A percentile compares a stretch with the other conserved stretches of the same genome.
phyloP scores from a whole-genome alignment of 2,113 vertebrate genomes.

The Oreochromis aureus region DNA sequence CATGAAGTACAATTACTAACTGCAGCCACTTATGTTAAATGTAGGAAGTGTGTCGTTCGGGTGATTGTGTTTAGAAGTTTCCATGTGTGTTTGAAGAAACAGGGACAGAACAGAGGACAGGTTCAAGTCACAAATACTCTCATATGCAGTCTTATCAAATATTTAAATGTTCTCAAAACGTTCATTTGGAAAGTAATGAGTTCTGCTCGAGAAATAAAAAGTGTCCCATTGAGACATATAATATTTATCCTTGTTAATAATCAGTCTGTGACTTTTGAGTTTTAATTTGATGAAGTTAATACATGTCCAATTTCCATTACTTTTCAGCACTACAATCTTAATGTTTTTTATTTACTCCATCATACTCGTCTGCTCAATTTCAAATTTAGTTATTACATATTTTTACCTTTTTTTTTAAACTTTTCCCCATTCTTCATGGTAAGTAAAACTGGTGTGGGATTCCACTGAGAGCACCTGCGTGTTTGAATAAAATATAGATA shows the following conservation, averaged over 20 bases:
- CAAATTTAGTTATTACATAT: neutral
- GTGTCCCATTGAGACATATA: neutral
- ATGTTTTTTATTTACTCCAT: neutral
- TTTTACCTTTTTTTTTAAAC: neutral
- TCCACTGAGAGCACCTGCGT: neutral
- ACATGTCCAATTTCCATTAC: neutral
- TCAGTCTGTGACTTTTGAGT: neutral
- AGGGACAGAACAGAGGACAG: neutral
- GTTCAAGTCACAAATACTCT: neutral
- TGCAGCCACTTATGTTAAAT: conserved; percentile 1
- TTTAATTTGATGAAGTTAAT: neutral
- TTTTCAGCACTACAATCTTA: neutral
- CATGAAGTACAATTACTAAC: neutral
- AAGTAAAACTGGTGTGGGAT: neutral
- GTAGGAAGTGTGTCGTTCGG: neutral
- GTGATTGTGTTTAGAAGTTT: neutral
- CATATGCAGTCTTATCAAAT: neutral
- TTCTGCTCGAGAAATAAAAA: neutral
- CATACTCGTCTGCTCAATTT: neutral
- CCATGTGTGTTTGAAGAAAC: neutral
- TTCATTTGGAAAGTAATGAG: neutral
- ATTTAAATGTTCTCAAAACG: neutral
- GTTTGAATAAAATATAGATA: neutral
- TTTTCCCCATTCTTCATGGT: neutral
- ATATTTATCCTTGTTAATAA: neutral